Conservation (phyloP, 2,797 vertebrate species). For the Thamnophis elegans region DNA sequence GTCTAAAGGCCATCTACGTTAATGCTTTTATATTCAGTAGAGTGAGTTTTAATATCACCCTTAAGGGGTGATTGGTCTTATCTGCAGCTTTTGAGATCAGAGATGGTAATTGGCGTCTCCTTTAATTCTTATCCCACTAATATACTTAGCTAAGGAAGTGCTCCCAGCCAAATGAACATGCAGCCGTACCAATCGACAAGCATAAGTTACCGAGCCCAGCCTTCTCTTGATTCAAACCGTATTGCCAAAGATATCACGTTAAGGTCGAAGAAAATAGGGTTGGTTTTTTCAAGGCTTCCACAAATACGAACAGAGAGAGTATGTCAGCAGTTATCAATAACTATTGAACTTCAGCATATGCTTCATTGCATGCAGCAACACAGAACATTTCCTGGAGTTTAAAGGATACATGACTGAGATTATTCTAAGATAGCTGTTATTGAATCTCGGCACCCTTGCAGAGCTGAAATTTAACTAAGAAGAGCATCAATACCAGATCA, state of each 20-base stretch:
- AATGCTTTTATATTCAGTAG: slow-evolving; percentile 39
- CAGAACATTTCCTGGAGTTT: neutral
- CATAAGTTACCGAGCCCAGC: neutral
- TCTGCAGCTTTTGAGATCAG: slow-evolving; percentile 43
- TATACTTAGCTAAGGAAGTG: slow-evolving; percentile 28
- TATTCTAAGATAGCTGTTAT: neutral
- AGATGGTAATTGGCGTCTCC: slow-evolving; percentile 43
- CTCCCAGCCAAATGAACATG: slow-evolving; percentile 29
- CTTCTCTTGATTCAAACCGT: neutral
- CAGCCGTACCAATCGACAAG: neutral
- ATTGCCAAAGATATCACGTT: neutral
- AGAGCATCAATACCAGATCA: neutral
- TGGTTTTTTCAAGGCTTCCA: neutral
- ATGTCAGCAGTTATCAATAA: neutral
- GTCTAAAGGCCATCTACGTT: slow-evolving; percentile 38
- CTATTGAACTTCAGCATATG: neutral
- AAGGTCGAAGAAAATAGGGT: neutral
- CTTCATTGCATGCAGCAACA: neutral
- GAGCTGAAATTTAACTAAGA: neutral
- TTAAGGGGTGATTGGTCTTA: slow-evolving; percentile 44
- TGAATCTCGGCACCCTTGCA: neutral
- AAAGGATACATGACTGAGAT: neutral
- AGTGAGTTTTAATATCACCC: slow-evolving; percentile 41
- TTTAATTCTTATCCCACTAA: slow-evolving; percentile 39
- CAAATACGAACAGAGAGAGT: neutral